Base-by-base conservation (phyloP, 2,888 invertebrate genomes). In the Ormyrus thymus region DNA sequence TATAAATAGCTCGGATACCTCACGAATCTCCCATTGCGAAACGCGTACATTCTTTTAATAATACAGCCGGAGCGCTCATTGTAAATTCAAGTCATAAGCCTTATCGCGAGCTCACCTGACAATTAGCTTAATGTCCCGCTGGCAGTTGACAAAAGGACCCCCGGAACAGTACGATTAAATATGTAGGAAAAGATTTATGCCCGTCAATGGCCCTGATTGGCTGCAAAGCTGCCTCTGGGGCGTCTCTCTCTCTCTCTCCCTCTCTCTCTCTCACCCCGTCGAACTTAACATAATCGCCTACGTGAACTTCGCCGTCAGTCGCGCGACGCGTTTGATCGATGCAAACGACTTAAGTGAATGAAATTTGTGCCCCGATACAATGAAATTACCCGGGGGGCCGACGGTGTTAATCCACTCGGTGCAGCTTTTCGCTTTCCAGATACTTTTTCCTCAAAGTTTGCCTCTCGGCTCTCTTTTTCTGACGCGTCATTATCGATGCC, bases 61-160 rank as follows among this genome's bases (percentile, higher is more conserved):
- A 58, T 50, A 46, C 62, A 62, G 59, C 55, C 7, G 15, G n/a
- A 9, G 15, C 7, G 46, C 66, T 66, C 71, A 45, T 68, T 68
- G 71, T 66, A 48, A 80, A 74, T 74, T 73, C 74, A 68, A 68
- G 64, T 72, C 53, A 50, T 56, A 13, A 73, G 50, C 64, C 74
- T 78, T 66, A 78, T 77, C 78, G 29, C 6, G 29, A 74, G 66
- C 10, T 29, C 29, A 3, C 29, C 66, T 77, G 71, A 75, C 78
- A 68, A 80, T 80, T 78, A 80, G 64, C 80, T 68, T 78, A 78
- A 80, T 78, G 75, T 80, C 68, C 80, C 75, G 29, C 29, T 29
- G 29, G 29, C 1, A 29, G 29, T 29, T 29, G 29, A 29, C 29
- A 29, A 29, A 29, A 29, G 29, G 1, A 3, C 29, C 29, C 29